phyloP scores from a whole-genome alignment of 2,113 vertebrate species.

The Brienomyrus longianalis region DNA sequence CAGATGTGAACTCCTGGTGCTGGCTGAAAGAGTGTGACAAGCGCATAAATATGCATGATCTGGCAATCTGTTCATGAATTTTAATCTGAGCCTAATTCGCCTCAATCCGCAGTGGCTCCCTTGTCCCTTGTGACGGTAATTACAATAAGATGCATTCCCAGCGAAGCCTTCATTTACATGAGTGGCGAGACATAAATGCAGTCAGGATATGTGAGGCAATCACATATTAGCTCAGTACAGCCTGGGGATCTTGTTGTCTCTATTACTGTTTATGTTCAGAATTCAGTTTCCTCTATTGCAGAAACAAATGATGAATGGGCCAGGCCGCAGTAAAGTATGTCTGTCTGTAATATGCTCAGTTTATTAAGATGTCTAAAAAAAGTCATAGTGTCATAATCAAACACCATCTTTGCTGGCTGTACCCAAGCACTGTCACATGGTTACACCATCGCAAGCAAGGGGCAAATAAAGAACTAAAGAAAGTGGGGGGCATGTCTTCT shows the following conservation, averaged over 20 bases:
- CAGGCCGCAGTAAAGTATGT: not conserved
- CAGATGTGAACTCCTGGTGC: constrained; percentile 27
- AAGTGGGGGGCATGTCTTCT: not conserved
- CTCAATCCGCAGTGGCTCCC: constrained; percentile 31
- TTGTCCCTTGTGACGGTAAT: constrained; percentile 28
- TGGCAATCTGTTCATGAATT: constrained; percentile 41
- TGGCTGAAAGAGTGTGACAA: constrained; percentile 11
- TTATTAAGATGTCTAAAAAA: not conserved
- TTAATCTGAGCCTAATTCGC: constrained; percentile 41
- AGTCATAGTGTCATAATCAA: not conserved
- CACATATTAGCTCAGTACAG: constrained; percentile 8
- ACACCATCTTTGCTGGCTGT: not conserved
- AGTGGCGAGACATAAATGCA: constrained; percentile 26
- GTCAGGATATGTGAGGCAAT: constrained; percentile 10
- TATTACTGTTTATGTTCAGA: constrained; percentile 10
- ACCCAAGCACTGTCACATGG: not conserved
- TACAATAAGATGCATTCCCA: constrained; percentile 29
- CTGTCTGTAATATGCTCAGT: not conserved
- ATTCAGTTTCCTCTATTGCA: not conserved
- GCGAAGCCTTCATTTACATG: constrained; percentile 31
- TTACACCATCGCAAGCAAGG: not conserved
- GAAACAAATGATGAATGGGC: not conserved
- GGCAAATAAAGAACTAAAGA: not conserved
- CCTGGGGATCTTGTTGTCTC: constrained; percentile 5
- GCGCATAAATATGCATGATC: constrained; percentile 43